These are phyloP conservation scores for Perizoma flavofasciatum DNA, from an alignment of 2,888 invertebrate species.

Conservation along the genomic window DNA sequence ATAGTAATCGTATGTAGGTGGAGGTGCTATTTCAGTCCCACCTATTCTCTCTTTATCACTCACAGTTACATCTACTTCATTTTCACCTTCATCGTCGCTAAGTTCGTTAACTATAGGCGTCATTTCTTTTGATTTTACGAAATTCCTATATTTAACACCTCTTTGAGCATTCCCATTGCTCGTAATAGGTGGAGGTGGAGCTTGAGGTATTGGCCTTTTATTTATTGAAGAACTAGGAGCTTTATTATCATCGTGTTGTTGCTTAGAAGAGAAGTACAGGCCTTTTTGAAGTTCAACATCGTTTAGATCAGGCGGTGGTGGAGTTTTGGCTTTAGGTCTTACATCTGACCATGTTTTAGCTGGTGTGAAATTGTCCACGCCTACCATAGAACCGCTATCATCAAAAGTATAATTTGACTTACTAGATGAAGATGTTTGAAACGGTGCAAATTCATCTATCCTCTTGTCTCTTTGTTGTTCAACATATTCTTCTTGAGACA, in stretches of 20 bases:
- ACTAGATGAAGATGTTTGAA: conserved; percentile 51
- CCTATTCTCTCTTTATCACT: conserved; percentile 57
- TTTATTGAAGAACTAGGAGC: conserved; percentile 3
- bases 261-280: conserved; percentile 60
- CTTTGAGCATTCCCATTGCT: conserved; percentile 36
- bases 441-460: conserved; percentile 91
- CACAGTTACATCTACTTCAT: conserved; percentile 41
- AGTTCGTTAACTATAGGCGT: conserved; percentile 67
- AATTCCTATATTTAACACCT: conserved; percentile 67
- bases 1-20: conserved; percentile 86
- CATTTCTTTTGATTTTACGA: conserved; percentile 60
- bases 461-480: conserved; percentile 89
- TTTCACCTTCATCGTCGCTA: conserved; percentile 48
- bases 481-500: conserved; percentile 91
- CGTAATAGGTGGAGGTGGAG: conserved; percentile 42
- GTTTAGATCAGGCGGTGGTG: conserved; percentile 57
- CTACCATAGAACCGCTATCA: conserved; percentile 55
- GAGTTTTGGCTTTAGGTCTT: conserved; percentile 54
- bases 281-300: conserved; percentile 58
- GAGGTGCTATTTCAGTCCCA: conserved; percentile 85
- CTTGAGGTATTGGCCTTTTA: conserved; percentile 5
- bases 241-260: conserved; percentile 27
- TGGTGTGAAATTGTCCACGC: conserved; percentile 29
- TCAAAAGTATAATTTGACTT: conserved; percentile 59
- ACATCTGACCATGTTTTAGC: conserved; percentile 70